A percentile compares a stretch with the other conserved stretches of the same genome.
phyloP scores from a whole-genome alignment of 2,797 vertebrate species.

The Enteromius unitaeniatus region DNA sequence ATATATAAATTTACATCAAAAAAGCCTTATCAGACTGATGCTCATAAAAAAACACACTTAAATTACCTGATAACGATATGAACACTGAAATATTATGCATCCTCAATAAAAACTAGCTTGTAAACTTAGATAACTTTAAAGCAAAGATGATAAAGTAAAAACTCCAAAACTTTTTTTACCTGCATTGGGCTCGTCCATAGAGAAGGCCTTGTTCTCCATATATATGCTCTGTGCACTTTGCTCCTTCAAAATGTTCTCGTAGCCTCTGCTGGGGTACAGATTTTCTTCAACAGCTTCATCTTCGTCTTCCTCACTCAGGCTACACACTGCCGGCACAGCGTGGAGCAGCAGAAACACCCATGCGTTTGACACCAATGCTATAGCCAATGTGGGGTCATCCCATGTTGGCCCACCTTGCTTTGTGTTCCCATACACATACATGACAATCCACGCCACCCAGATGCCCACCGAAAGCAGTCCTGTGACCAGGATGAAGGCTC shows the following conservation, averaged over 20 bases:
- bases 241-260: slow-evolving; percentile 94
- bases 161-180: slow-evolving; percentile 75
- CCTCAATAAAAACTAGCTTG: not conserved
- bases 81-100: not conserved
- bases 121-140: not conserved
- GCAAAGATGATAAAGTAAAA: not conserved
- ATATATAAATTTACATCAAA: not conserved
- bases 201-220: slow-evolving; percentile 96
- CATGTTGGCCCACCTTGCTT: slow-evolving; percentile 68
- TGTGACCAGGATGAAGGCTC: slow-evolving; percentile 77
- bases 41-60: not conserved
- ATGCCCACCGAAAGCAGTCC: slow-evolving; percentile 81
- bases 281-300: slow-evolving; percentile 77
- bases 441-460: slow-evolving; percentile 91
- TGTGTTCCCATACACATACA: slow-evolving; percentile 89
- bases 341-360: slow-evolving; percentile 87
- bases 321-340: slow-evolving; percentile 86
- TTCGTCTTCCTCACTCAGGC: slow-evolving; percentile 69
- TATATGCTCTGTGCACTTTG: slow-evolving; percentile 88
- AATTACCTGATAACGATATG: not conserved
- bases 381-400: slow-evolving; percentile 92
- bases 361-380: slow-evolving; percentile 88
- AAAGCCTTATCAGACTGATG: slow-evolving; percentile 1
- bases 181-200: slow-evolving; percentile 89
- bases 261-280: slow-evolving; percentile 82